A percentile compares a stretch with the other conserved stretches of the same genome.
These are phyloP conservation scores for Mythimna impura DNA, from an alignment of 2,888 invertebrate species.

Conservation along the genomic window DNA sequence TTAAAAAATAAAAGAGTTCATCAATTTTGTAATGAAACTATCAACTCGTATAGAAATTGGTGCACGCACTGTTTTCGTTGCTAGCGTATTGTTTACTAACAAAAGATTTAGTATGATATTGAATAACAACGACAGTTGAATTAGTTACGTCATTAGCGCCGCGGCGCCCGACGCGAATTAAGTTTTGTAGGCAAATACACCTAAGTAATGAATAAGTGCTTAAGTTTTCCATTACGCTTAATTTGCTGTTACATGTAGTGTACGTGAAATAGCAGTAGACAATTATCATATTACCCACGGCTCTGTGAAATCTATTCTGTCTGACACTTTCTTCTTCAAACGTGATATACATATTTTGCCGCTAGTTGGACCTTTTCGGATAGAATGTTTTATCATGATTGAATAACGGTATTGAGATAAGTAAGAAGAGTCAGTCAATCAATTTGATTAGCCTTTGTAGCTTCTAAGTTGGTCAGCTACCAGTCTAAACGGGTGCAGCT, in stretches of 20 bases:
- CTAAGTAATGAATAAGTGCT: not conserved
- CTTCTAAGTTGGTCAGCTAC: too few relatives aligned
- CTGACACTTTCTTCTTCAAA: not conserved
- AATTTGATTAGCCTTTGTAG: too few relatives aligned
- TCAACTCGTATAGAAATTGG: conserved; percentile 17
- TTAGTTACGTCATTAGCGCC: conserved; percentile 47
- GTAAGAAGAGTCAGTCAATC: not conserved
- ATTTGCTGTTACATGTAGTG: conserved; percentile 10
- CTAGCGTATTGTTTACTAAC: conserved; percentile 44
- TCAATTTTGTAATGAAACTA: conserved; percentile 39
- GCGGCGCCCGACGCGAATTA: conserved; percentile 13
- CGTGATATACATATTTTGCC: not conserved
- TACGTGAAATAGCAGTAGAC: not conserved
- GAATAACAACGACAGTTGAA: conserved; percentile 41
- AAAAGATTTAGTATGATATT: conserved; percentile 47
- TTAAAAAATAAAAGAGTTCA: conserved; percentile 38
- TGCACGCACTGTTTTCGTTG: conserved; percentile 31
- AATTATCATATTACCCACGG: not conserved
- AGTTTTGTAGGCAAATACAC: conserved; percentile 17
- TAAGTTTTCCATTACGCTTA: conserved; percentile 22
- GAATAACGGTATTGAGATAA: not conserved
- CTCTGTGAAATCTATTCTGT: conserved; percentile 5
- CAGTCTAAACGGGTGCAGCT: too few relatives aligned
- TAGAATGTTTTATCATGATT: not conserved
- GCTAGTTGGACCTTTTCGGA: too few relatives aligned